Conservation (phyloP, 2,888 invertebrate species). For the Brassicogethes aeneus region DNA sequence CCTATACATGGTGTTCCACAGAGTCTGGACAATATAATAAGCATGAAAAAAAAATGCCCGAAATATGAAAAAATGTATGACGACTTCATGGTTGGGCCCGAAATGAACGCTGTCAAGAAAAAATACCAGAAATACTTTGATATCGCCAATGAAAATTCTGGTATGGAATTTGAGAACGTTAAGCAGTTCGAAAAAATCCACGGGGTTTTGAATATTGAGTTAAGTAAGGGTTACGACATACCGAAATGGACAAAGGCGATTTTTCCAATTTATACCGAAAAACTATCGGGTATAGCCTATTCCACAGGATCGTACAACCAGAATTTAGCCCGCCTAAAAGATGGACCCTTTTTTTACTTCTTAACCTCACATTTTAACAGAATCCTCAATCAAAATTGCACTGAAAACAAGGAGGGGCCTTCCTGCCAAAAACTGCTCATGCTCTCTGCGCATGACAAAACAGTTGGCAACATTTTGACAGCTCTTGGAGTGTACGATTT, state of each 20-base stretch:
- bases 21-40: conserved; percentile 53
- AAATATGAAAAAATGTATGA: conserved; percentile 49
- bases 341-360: conserved; percentile 8
- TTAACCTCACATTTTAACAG: conserved; percentile 6
- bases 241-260: conserved; percentile 1
- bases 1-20: conserved; percentile 64
- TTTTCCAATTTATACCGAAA: background rate
- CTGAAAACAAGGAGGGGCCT: background rate
- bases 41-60: conserved; percentile 56
- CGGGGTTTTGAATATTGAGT: background rate
- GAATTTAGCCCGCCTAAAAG: conserved; percentile 1
- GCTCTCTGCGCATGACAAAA: conserved; percentile 65
- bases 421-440: conserved; percentile 13
- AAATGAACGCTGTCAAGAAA: background rate
- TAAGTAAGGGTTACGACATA: background rate
- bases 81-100: background rate
- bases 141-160: background rate
- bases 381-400: conserved; percentile 1
- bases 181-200: background rate
- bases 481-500: conserved; percentile 55
- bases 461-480: conserved; percentile 59
- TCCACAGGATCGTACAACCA: background rate
- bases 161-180: background rate
- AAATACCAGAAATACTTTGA: background rate
- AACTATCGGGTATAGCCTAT: conserved; percentile 2